Evolutionary conservation across 2,888 invertebrate genomes (phyloP), one percentile per base, ranked within the genome.

Genomic region (Andrena hattorfiana): DNA sequence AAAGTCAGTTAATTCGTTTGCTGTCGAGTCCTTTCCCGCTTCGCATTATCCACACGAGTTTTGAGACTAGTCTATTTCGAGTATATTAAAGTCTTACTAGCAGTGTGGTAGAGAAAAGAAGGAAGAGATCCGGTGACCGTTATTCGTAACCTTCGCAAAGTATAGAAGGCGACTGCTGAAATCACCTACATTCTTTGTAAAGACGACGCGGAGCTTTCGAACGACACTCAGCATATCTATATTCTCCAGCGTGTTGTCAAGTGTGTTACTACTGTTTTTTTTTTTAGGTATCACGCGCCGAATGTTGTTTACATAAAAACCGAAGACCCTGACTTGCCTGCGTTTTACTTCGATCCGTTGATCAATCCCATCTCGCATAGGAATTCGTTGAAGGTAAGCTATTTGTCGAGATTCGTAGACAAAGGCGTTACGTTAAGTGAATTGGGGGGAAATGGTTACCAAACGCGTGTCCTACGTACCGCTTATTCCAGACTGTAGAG

Each of bases 281-380:
- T 0, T 70, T 51, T 1, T 16, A 99, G 99, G 99, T 99, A 99
- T 94, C 99, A 99, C 94, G 97, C 98, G 7, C 99, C 99, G 30
- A 99, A 99, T 94, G 99, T 99, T 6, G 99, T 99, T 0, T 99
- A 98, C 94, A 99, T 99, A 91, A 99, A 99, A 95, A 99, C 99
- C 0, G 99, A 99, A 95, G 99, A 99, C 96, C 99, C 99, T 7
- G 99, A 99, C 95, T 95, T 99, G 76, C 99, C 99, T 49, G 99
- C 99, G 0, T 99, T 99, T 94, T 99, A 99, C 94, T 99, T 99
- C 94, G 99, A 99, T 95, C 99, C 99, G 0, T 95, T 99, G 66
- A 99, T 99, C 93, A 99, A 99, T 95, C 99, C 99, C 0, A 99
- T 99, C 89, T 98, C 99, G 0, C 99, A 99, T 93, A 96, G 98